Base-by-base conservation (phyloP, 2,888 invertebrate genomes). In the Microctonus aethiopoides region DNA sequence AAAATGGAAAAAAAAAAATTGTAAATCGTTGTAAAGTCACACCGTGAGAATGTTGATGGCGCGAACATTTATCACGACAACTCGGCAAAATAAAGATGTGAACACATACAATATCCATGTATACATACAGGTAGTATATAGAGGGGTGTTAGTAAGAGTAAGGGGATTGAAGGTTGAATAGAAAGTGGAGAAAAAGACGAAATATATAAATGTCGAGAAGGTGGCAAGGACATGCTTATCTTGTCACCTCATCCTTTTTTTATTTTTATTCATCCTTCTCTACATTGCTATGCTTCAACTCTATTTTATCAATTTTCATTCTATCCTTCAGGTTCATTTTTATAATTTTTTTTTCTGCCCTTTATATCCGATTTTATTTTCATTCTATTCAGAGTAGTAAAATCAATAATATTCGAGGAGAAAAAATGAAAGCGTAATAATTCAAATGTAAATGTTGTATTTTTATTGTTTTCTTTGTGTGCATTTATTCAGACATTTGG, bases 341-440 rank as follows among this genome's bases (percentile, higher is more conserved):
- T 16, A n/a, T 7, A 16, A 7, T 1, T 46, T 16, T 9, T 9
- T 46, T 46, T 46, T n/a, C 16, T 46, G 16, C 16, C 16, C 16
- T 9, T 20, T 4, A 29, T 29, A 29, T 29, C 7, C 7, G 7
- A 5, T 29, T 29, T 29, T 29, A 29, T 46, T 46, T n/a, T n/a
- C 36, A 46, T 46, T 46, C 1, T 16, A 9, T 46, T 20, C n/a
- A 46, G 46, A 16, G 9, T 16, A 46, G 16, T 16, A 16, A 46
- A 46, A 46, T 46, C 46, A 16, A 46, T 46, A 46, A 46, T 46
- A 16, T 16, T 46, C 16, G 72, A 70, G 76, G 76, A 78, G 77
- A 80, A 81, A 82, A 83, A 83, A 82, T 83, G 83, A 83, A 83
- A 83, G 82, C 80, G 80, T 81, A 80, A 80, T 79, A 78, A 82